Evolutionary conservation across 2,888 invertebrate genomes (phyloP).

Genomic region (Hedychridium roseum): DNA sequence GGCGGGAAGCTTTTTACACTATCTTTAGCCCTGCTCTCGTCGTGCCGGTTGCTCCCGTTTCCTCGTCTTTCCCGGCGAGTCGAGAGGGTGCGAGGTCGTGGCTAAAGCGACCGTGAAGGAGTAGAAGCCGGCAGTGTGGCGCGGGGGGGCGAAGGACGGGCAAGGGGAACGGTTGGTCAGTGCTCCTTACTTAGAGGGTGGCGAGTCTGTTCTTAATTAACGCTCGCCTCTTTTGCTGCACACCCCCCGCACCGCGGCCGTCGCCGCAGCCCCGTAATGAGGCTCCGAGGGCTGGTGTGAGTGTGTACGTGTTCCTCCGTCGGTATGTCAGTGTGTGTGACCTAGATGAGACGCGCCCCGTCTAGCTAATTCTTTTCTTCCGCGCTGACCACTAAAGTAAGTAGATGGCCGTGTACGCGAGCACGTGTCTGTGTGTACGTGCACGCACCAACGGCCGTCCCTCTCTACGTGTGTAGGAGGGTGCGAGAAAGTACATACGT

Average conservation of each 20-base stretch:
- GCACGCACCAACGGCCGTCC: neutral
- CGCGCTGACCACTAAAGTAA: conserved; percentile 60
- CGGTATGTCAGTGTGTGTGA: conserved; percentile 51
- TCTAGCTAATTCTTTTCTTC: conserved; percentile 63
- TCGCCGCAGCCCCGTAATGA: conserved; percentile 57
- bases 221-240: conserved; percentile 62
- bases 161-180: conserved; percentile 50
- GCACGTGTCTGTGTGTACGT: conserved; percentile 8
- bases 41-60: conserved; percentile 16
- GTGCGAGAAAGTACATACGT: conserved; percentile 5
- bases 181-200: conserved; percentile 62
- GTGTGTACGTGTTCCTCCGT: conserved; percentile 34
- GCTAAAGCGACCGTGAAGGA: conserved; percentile 41
- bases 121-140: conserved; percentile 20
- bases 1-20: conserved; percentile 24
- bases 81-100: conserved; percentile 42
- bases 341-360: conserved; percentile 62
- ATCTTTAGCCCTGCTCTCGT: conserved; percentile 3
- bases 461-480: too few species aligned
- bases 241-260: conserved; percentile 57
- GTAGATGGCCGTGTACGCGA: conserved; percentile 57
- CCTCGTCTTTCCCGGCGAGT: conserved; percentile 30
- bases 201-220: conserved; percentile 64
- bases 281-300: conserved; percentile 49
- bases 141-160: conserved; percentile 1